A percentile compares a stretch with the other conserved stretches of the same genome.
Conservation (phyloP, 2,797 vertebrate genomes). For the Spondyliosoma cantharus region DNA sequence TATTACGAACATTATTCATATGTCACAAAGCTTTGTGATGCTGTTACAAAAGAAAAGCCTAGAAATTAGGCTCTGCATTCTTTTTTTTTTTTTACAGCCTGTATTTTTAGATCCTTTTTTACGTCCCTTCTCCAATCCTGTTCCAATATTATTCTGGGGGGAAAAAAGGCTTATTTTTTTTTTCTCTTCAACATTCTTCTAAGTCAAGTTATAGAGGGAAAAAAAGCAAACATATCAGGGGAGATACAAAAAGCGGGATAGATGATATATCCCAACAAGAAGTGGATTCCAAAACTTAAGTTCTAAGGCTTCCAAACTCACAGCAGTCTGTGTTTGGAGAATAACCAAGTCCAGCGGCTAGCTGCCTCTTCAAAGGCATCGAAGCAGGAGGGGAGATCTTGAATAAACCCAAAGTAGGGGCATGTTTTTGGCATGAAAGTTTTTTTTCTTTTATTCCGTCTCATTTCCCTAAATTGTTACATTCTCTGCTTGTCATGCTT, state of each 20-base stretch:
- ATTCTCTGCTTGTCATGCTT: constrained; percentile 40
- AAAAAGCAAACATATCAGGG: constrained; percentile 18
- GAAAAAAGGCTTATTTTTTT: background rate
- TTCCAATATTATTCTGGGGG: background rate
- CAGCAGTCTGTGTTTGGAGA: constrained; percentile 54
- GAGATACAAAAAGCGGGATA: constrained; percentile 28
- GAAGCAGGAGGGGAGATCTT: constrained; percentile 24
- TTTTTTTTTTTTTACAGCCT: background rate
- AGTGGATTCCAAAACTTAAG: constrained; percentile 43
- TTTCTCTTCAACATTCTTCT: background rate
- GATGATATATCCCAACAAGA: constrained; percentile 43
- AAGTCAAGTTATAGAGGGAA: constrained; percentile 15
- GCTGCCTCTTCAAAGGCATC: constrained; percentile 51
- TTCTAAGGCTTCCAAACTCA: constrained; percentile 46
- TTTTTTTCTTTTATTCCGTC: background rate
- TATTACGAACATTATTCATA: background rate
- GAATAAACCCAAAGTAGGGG: constrained; percentile 29
- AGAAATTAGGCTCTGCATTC: background rate
- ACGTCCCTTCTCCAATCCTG: background rate
- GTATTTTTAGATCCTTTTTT: background rate
- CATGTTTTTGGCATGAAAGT: constrained; percentile 12
- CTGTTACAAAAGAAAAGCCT: background rate
- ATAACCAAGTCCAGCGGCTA: constrained; percentile 51
- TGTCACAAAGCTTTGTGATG: constrained; percentile 13
- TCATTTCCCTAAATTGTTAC: constrained; percentile 39